Conservation (phyloP, 2,888 invertebrate species). For the Zelleria hepariella region DNA sequence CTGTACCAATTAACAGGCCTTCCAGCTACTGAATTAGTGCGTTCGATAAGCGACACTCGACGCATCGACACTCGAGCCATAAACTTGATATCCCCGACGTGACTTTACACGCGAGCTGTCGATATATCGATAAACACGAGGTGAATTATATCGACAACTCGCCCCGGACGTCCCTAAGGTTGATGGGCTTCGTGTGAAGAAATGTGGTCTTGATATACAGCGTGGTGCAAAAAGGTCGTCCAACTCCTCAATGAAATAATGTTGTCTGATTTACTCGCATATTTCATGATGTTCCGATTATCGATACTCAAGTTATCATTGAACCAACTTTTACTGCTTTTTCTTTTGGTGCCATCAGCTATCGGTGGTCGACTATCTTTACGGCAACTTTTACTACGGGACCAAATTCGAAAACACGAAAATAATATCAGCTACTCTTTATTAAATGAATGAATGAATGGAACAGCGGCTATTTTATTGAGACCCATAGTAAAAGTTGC, state of each 20-base stretch:
- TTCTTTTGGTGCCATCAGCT: no score
- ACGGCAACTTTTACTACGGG: no score
- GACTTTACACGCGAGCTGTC: constrained; percentile 12
- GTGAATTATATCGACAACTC: background rate
- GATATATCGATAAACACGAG: background rate
- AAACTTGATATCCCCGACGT: constrained; percentile 5
- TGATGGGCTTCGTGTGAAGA: background rate
- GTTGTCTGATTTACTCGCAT: background rate
- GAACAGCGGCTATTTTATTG: no score
- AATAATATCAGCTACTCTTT: no score
- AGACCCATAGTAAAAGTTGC: no score
- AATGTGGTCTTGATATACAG: background rate
- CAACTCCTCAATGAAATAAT: background rate
- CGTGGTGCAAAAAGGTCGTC: background rate
- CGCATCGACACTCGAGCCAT: background rate
- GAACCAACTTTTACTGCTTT: no score
- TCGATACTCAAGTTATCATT: no score
- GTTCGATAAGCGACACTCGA: background rate
- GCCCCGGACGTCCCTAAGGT: background rate
- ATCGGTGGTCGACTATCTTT: no score
- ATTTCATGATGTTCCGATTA: background rate
- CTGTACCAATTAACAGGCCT: constrained; percentile 2
- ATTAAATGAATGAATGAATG: no score
- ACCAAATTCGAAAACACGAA: no score
- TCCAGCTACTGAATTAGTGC: constrained; percentile 2